These are phyloP conservation scores for Protophormia terraenovae DNA, from an alignment of 2,888 invertebrate genomes.

Conservation along the genomic window DNA sequence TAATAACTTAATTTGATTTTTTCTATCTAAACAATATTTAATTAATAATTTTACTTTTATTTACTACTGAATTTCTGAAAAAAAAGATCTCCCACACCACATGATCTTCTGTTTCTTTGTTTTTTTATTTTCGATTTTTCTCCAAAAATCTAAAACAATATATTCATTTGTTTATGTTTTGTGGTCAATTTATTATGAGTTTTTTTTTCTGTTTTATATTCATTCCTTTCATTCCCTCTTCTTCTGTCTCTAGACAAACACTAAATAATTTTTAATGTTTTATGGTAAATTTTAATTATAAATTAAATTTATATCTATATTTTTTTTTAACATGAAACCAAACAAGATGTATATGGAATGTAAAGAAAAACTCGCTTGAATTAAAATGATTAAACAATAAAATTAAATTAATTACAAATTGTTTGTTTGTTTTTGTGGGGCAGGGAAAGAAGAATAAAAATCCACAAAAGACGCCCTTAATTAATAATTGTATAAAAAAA, in stretches of 20 bases:
- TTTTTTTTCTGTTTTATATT: background rate
- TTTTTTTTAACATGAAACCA: background rate
- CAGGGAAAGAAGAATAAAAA: background rate
- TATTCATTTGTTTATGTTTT: constrained; percentile 11
- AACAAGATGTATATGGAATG: no score
- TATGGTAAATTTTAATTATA: background rate
- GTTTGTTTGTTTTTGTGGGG: background rate
- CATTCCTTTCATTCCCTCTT: background rate
- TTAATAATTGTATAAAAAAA: background rate
- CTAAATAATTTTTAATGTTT: background rate
- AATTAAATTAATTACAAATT: background rate
- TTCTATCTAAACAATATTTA: background rate
- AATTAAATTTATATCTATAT: background rate
- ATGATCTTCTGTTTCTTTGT: background rate
- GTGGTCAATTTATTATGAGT: background rate
- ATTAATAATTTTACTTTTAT: background rate
- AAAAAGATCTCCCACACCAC: background rate
- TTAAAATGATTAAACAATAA: background rate
- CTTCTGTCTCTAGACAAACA: background rate
- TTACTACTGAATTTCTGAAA: background rate
- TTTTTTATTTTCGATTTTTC: background rate
- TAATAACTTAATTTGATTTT: background rate
- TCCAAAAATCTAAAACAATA: background rate
- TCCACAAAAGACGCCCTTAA: background rate
- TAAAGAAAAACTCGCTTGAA: background rate